A percentile compares a stretch with the other conserved stretches of the same genome.
phyloP scores from a whole-genome alignment of 2,888 invertebrate genomes.

The Xestia xanthographa region DNA sequence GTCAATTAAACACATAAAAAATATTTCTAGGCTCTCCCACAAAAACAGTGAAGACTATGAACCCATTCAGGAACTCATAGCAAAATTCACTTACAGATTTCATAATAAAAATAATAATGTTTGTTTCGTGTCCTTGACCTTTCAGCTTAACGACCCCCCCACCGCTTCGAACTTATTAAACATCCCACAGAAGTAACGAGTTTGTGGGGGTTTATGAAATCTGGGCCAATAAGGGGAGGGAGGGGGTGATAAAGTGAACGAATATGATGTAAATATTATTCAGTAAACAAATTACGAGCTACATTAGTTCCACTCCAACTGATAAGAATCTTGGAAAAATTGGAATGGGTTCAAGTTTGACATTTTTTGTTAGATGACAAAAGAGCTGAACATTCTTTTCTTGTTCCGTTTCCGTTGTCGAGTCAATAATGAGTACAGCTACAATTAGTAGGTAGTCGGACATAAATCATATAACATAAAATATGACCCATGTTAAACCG shows the following conservation, averaged over 20 bases:
- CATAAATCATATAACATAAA: neutral
- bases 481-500: neutral
- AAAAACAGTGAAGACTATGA: neutral
- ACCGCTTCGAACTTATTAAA: constrained; percentile 38
- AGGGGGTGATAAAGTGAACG: constrained; percentile 8
- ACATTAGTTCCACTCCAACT: constrained; percentile 18
- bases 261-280: constrained; percentile 33
- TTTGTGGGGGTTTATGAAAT: constrained; percentile 32
- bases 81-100: neutral
- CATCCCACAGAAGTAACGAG: constrained; percentile 43
- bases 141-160: constrained; percentile 32
- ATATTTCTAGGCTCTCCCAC: neutral
- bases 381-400: constrained; percentile 6
- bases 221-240: constrained; percentile 33
- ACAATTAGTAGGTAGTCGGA: neutral
- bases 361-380: constrained; percentile 11
- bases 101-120: constrained; percentile 14
- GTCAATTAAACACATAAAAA: neutral
- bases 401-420: too few relatives aligned
- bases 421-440: neutral
- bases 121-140: constrained; percentile 42
- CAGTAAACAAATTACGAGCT: constrained; percentile 31
- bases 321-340: constrained; percentile 12
- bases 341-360: constrained; percentile 41
- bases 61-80: neutral